Percentiles rank a stretch among this genome's conserved stretches.
Evolutionary conservation across 2,113 vertebrate species (phyloP).

Genomic region (Corynorhinus townsendii): DNA sequence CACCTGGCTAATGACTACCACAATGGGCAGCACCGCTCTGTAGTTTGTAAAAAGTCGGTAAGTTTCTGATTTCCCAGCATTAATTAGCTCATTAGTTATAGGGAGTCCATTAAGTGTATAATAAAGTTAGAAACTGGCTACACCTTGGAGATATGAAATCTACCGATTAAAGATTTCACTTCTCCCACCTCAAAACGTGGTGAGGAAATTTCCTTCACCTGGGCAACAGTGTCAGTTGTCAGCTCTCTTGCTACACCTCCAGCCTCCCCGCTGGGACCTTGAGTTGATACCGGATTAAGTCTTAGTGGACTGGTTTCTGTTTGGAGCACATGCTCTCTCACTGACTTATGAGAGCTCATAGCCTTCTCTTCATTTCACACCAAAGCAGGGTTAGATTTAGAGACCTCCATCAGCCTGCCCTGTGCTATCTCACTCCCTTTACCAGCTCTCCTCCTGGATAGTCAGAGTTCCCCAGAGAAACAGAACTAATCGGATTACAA

Average conservation of each 20-base stretch:
- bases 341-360: not conserved
- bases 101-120: not conserved
- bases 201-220: not conserved
- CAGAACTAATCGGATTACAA: not conserved
- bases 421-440: not conserved
- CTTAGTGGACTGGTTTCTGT: not conserved
- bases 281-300: not conserved
- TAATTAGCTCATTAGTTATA: not conserved
- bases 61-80: not conserved
- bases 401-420: not conserved
- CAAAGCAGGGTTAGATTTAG: not conserved
- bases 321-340: not conserved
- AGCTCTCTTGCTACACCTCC: not conserved
- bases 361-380: not conserved
- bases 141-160: not conserved
- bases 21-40: not conserved
- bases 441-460: not conserved
- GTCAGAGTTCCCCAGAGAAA: not conserved
- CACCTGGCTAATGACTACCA: not conserved
- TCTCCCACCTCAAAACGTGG: not conserved
- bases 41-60: not conserved
- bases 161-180: not conserved
- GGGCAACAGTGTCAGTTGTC: not conserved
- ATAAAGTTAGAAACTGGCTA: not conserved
- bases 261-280: not conserved